Conservation (phyloP, 2,888 invertebrate genomes). For the Heliconius aoede region DNA sequence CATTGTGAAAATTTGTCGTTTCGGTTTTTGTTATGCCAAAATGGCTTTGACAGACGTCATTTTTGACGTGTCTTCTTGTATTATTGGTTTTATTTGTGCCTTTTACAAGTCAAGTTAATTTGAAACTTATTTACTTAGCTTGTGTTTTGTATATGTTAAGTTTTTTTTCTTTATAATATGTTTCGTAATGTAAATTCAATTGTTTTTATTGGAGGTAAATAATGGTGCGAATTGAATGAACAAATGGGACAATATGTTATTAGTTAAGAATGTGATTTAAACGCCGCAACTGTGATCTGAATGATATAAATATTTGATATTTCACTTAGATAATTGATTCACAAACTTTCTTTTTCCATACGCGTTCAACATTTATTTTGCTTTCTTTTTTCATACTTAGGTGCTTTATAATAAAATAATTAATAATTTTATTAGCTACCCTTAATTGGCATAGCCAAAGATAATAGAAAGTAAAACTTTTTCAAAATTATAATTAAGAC, state of each 20-base stretch:
- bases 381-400: slow-evolving; percentile 65
- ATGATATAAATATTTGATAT: slow-evolving; percentile 84
- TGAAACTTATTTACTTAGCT: neutral
- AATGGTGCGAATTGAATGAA: slow-evolving; percentile 74
- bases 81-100: neutral
- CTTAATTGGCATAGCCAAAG: slow-evolving; percentile 82
- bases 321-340: slow-evolving; percentile 82
- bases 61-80: neutral
- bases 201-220: slow-evolving; percentile 66
- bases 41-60: neutral
- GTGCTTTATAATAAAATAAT: slow-evolving; percentile 68
- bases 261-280: slow-evolving; percentile 84
- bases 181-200: slow-evolving; percentile 41
- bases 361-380: slow-evolving; percentile 61
- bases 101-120: neutral
- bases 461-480: slow-evolving; percentile 77
- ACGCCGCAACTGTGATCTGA: slow-evolving; percentile 85
- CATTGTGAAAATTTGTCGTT: slow-evolving; percentile 11
- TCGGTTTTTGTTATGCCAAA: neutral
- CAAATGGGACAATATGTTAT: slow-evolving; percentile 82
- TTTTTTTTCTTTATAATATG: slow-evolving; percentile 3
- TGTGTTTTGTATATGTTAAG: neutral
- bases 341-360: slow-evolving; percentile 64
- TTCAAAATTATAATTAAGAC: slow-evolving; percentile 52
- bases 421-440: slow-evolving; percentile 64